phyloP scores from a whole-genome alignment of 2,888 invertebrate species.

The Eupithecia vulgata region DNA sequence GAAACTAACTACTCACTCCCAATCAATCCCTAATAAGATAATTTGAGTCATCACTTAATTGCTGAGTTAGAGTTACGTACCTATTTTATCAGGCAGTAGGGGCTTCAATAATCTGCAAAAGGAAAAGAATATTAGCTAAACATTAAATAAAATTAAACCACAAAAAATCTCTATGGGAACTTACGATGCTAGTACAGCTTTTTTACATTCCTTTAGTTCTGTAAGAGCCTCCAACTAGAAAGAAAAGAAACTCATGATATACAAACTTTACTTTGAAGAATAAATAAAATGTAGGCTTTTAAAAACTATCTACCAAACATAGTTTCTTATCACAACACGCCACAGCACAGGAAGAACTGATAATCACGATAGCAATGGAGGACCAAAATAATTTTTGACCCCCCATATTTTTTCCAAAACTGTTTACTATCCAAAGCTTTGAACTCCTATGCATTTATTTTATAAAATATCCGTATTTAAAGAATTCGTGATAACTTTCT shows the following conservation, averaged over 20 bases:
- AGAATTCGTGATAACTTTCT: slow-evolving; percentile 42
- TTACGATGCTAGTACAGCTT: slow-evolving; percentile 69
- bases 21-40: not conserved
- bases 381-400: slow-evolving; percentile 69
- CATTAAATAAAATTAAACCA: not conserved
- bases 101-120: slow-evolving; percentile 73
- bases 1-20: not conserved
- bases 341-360: slow-evolving; percentile 56
- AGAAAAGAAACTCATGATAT: not conserved
- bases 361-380: slow-evolving; percentile 63
- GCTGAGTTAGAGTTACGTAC: slow-evolving; percentile 46
- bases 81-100: slow-evolving; percentile 60
- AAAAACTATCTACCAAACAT: slow-evolving; percentile 63
- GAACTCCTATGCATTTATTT: slow-evolving; percentile 21
- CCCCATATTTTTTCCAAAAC: slow-evolving; percentile 57
- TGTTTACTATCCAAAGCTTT: slow-evolving; percentile 29
- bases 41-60: not conserved
- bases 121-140: slow-evolving; percentile 12
- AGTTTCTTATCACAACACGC: slow-evolving; percentile 71
- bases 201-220: slow-evolving; percentile 76
- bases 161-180: slow-evolving; percentile 47
- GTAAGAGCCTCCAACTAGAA: slow-evolving; percentile 72
- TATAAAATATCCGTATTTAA: slow-evolving; percentile 49
- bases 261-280: not conserved
- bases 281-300: not conserved